phyloP scores from a whole-genome alignment of 2,113 vertebrate species.

The Coreoperca whiteheadi region DNA sequence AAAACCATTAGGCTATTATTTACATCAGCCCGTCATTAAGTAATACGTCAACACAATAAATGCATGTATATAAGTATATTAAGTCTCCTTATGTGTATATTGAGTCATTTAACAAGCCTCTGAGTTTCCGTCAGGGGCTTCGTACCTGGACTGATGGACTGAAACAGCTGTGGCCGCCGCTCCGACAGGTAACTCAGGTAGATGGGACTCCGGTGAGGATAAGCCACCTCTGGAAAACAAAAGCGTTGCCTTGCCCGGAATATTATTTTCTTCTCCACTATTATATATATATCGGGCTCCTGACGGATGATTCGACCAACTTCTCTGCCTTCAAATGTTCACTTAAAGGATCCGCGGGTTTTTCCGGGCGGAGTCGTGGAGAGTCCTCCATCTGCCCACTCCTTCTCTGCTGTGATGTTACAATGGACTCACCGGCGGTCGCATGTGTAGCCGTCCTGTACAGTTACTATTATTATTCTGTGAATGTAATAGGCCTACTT shows the following conservation, averaged over 20 bases:
- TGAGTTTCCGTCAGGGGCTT: background rate
- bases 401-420: background rate
- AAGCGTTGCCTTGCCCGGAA: background rate
- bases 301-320: background rate
- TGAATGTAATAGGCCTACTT: background rate
- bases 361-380: background rate
- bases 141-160: constrained; percentile 47
- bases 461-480: background rate
- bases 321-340: background rate
- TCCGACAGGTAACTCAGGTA: constrained; percentile 50
- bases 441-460: background rate
- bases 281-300: background rate
- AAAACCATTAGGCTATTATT: background rate
- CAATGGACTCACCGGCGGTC: background rate
- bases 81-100: background rate
- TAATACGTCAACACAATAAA: background rate
- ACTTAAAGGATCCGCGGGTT: background rate
- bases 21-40: background rate
- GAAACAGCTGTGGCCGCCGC: background rate
- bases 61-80: no score
- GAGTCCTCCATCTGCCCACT: constrained; percentile 33
- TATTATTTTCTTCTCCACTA: background rate
- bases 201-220: background rate
- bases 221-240: background rate
- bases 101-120: background rate